These are phyloP conservation scores for Rhinogobius similis DNA, from an alignment of 2,113 vertebrate species.

Conservation along the genomic window DNA sequence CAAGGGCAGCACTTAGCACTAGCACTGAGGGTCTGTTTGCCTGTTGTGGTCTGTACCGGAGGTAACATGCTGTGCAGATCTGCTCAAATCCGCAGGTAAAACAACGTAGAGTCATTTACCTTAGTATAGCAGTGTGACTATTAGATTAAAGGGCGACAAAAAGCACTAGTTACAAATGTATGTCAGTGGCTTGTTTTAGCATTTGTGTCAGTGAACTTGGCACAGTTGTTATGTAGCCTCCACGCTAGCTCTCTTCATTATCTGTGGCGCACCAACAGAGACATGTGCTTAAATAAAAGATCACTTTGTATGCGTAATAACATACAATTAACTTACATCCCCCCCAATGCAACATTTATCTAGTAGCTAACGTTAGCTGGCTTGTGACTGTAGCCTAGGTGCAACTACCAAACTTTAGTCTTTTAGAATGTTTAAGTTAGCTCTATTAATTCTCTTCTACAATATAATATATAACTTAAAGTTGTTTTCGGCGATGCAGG, in stretches of 20 bases:
- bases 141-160: background rate
- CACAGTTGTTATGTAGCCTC: constrained; percentile 18
- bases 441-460: too few species aligned
- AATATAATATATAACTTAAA: too few species aligned
- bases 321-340: background rate
- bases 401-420: too few species aligned
- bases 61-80: constrained; percentile 75
- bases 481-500: too few species aligned
- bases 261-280: constrained; percentile 28
- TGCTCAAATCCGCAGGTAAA: constrained; percentile 75
- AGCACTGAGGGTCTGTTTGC: background rate
- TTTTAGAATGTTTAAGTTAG: too few species aligned
- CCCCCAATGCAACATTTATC: background rate
- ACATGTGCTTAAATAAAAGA: background rate
- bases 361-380: too few species aligned
- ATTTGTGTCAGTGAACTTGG: constrained; percentile 26
- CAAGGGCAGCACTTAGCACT: constrained; percentile 70
- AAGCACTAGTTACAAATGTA: background rate
- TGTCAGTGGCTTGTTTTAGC: background rate
- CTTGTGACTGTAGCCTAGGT: too few species aligned
- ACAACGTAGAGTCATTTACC: background rate
- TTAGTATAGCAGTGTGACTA: background rate
- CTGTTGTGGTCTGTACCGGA: accelerated
- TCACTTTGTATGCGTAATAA: background rate
- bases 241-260: constrained; percentile 43